Conservation (phyloP, 1,140 invertebrate species). For the Aricia agestis region DNA sequence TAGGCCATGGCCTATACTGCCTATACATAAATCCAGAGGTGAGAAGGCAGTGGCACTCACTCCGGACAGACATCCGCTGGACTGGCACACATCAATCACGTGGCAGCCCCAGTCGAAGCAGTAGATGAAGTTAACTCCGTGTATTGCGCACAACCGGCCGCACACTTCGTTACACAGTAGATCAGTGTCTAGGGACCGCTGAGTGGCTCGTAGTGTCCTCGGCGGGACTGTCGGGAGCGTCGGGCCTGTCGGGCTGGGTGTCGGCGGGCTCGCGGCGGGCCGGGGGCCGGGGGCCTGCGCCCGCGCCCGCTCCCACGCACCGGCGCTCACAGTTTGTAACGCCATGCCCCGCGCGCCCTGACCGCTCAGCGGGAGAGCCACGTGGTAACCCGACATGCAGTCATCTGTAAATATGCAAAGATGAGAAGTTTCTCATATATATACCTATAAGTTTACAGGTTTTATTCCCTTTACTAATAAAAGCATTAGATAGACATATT, state of each 20-base stretch:
- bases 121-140: constrained; percentile 68
- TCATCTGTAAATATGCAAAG: constrained; percentile 46
- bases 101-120: constrained; percentile 76
- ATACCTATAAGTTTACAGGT: too few species aligned
- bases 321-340: constrained; percentile 59
- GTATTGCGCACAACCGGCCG: constrained; percentile 59
- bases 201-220: constrained; percentile 57
- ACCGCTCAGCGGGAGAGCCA: constrained; percentile 62
- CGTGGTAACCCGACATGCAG: constrained; percentile 73
- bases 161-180: constrained; percentile 72
- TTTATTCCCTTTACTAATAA: too few species aligned
- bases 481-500: too few species aligned
- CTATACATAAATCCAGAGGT: too few species aligned
- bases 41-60: too few species aligned
- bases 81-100: constrained; percentile 72
- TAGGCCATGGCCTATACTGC: too few species aligned
- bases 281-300: constrained; percentile 19
- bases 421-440: too few species aligned
- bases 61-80: constrained; percentile 70
- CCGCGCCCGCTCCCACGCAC: constrained; percentile 51
- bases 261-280: too few species aligned
- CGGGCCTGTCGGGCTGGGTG: too few species aligned
- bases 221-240: constrained; percentile 19
- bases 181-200: constrained; percentile 69
- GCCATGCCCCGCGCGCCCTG: constrained; percentile 62